Conservation (phyloP, 2,113 vertebrate species). For the Oreochromis niloticus region DNA sequence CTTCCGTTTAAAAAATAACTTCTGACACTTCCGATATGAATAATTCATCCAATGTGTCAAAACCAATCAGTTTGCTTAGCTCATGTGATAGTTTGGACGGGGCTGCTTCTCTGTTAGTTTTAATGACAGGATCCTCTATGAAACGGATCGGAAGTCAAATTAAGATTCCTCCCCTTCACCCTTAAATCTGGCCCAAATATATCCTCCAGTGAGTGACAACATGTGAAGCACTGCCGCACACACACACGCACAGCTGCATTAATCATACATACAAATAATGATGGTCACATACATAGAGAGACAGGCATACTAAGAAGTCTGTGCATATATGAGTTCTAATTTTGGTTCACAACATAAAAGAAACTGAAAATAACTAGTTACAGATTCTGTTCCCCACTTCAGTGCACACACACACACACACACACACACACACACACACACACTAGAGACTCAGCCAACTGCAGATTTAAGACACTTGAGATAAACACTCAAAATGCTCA, state of each 20-base stretch:
- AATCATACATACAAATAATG: background rate
- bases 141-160: background rate
- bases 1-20: background rate
- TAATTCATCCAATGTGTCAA: background rate
- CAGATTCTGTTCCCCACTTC: background rate
- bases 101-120: background rate
- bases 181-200: background rate
- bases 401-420: background rate
- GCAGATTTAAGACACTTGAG: background rate
- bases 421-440: background rate
- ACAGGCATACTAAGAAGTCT: background rate
- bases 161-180: background rate
- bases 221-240: background rate
- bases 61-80: background rate
- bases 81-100: background rate
- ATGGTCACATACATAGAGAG: background rate
- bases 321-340: background rate
- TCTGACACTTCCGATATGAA: background rate
- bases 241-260: background rate
- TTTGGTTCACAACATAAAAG: background rate
- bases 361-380: background rate
- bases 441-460: background rate
- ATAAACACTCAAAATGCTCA: slow-evolving; percentile 30
- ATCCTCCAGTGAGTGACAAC: background rate
- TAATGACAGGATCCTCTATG: background rate